Base-by-base conservation (phyloP, 2,113 vertebrate species). In the Bubo bubo region DNA sequence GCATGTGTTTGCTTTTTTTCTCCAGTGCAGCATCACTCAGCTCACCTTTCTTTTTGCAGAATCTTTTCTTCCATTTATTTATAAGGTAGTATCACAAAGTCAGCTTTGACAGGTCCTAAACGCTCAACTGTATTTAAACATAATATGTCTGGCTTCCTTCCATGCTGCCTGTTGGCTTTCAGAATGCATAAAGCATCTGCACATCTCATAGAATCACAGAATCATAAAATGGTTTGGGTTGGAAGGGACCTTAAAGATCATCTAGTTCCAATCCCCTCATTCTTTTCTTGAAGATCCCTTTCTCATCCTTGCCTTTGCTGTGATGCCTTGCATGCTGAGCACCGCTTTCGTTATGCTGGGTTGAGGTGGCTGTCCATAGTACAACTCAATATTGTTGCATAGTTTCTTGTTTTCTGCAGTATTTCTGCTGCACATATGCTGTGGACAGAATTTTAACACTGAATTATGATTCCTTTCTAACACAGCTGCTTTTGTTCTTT, bases 401-500 rank as follows among this genome's bases (percentile, higher is more conserved):
- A 9, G 0, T 49, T 92, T 47, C 17, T 15, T 16, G 1, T 67
- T 55, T 89, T 52, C 34, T 76, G 35, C 21, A n/a, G 70, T 39
- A 72, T 60, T 95, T 59, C 82, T 86, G 8, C 43, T 71, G 60
- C 47, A 45, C 41, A 2, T 34, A 11, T 47, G 32, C 35, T 59
- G 6, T 17, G 77, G 56, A 41, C 83, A 93, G 14, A 12, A 59
- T 55, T 67, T 79, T 27, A 30, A 47, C 58, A 15, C 8, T 3
- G 8, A 12, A 10, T 66, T 83, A 53, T 26, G 83, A 64, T 4
- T n/a, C 88, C 45, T 53, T 60, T 16, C 63, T 2, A 84, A 94
- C 55, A 91, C 5, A 93, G 56, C 47, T 74, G 55, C 55, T 77
- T 86, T 94, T 96, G 83, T 96, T 89, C 80, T 84, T 52, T 62